A percentile compares a stretch with the other conserved stretches of the same genome.
These are phyloP conservation scores for Sycophaga agraensis DNA, from an alignment of 1,140 invertebrate species.

Conservation along the genomic window DNA sequence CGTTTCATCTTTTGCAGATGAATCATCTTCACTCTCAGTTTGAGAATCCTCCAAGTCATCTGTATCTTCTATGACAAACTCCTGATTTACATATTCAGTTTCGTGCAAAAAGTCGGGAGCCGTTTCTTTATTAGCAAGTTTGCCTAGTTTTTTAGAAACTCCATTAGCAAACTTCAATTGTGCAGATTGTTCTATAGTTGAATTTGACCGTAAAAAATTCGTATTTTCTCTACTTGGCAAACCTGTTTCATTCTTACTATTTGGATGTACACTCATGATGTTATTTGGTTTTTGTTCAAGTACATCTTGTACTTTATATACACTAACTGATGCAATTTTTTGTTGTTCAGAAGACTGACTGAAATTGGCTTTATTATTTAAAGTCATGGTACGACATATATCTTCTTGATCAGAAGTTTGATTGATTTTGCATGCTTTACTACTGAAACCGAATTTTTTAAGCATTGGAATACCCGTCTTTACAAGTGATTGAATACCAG, in stretches of 20 bases:
- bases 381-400: background rate
- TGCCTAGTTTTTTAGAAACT: background rate
- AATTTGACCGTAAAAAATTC: background rate
- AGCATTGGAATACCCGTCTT: slow-evolving; percentile 57
- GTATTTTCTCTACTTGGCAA: background rate
- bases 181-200: background rate
- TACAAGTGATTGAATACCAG: slow-evolving; percentile 34
- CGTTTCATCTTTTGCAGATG: slow-evolving; percentile 45
- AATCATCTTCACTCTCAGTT: slow-evolving; percentile 39
- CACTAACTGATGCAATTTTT: background rate
- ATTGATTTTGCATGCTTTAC: slow-evolving; percentile 26
- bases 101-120: background rate
- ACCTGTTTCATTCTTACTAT: background rate
- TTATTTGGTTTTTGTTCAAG: background rate
- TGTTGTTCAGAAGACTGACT: background rate
- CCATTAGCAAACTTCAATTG: slow-evolving; percentile 14
- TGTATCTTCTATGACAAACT: background rate
- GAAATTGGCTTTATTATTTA: background rate
- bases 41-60: slow-evolving; percentile 12
- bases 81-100: slow-evolving; percentile 16
- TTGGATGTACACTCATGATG: too few relatives aligned
- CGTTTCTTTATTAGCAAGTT: background rate
- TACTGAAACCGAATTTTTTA: slow-evolving; percentile 45
- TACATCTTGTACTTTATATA: background rate
- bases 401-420: slow-evolving; percentile 2